These are phyloP conservation scores for Luscinia luscinia DNA, from an alignment of 2,797 vertebrate genomes.

Conservation along the genomic window DNA sequence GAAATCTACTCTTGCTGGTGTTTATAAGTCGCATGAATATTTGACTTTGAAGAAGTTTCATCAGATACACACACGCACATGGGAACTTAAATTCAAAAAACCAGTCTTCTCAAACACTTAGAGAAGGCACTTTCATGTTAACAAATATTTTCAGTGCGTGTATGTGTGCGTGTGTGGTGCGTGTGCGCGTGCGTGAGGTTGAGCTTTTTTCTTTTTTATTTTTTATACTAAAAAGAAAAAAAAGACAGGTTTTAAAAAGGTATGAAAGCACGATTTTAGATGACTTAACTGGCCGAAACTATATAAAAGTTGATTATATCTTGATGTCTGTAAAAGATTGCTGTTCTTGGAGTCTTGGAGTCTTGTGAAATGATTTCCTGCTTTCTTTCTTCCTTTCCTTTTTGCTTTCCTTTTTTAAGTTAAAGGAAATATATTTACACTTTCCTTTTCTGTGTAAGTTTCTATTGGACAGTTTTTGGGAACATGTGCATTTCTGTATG, in stretches of 20 bases:
- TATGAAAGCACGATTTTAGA: conserved; percentile 85
- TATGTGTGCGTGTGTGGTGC: conserved; percentile 70
- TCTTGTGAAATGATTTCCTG: conserved; percentile 82
- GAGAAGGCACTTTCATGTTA: conserved; percentile 80
- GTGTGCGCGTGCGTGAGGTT: conserved; percentile 59
- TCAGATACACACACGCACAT: conserved; percentile 77
- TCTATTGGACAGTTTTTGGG: conserved; percentile 80
- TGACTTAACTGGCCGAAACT: conserved; percentile 82
- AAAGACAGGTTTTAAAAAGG: conserved; percentile 85
- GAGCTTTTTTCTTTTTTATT: conserved; percentile 80
- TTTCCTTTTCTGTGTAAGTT: conserved; percentile 82
- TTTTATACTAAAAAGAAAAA: conserved; percentile 80
- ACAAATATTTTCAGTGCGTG: conserved; percentile 76
- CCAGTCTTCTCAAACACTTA: conserved; percentile 75
- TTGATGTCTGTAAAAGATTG: conserved; percentile 81
- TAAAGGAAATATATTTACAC: conserved; percentile 60
- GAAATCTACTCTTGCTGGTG: conserved; percentile 86
- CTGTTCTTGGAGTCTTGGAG: conserved; percentile 82
- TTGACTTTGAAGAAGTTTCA: conserved; percentile 85
- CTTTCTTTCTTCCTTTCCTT: conserved; percentile 74
- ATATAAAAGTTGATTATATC: conserved; percentile 84
- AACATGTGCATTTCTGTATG: conserved; percentile 81
- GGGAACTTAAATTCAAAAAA: conserved; percentile 66
- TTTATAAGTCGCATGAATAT: conserved; percentile 91
- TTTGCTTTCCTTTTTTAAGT: conserved; percentile 72